These are phyloP conservation scores for Tanytarsus gracilentus DNA, from an alignment of 2,888 invertebrate genomes.

Conservation along the genomic window DNA sequence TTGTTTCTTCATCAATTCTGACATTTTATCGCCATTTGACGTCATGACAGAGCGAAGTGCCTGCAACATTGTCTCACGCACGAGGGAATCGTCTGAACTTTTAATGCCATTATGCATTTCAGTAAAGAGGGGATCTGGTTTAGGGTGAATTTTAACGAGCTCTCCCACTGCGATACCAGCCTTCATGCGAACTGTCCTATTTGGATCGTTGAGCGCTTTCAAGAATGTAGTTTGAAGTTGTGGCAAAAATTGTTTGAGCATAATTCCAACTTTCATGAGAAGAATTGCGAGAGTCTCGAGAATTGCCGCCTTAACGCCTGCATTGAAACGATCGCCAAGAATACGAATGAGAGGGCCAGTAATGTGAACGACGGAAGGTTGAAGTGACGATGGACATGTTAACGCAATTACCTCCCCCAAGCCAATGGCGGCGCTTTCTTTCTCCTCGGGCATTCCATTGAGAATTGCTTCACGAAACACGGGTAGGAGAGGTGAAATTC, in stretches of 20 bases:
- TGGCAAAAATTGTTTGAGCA: slow-evolving; percentile 95
- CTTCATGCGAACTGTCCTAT: slow-evolving; percentile 77
- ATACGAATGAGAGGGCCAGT: slow-evolving; percentile 97
- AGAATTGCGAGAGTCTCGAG: slow-evolving; percentile 86
- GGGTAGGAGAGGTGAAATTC: slow-evolving; percentile 85
- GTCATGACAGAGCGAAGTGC: slow-evolving; percentile 77
- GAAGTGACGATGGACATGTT: slow-evolving; percentile 78
- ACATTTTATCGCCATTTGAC: slow-evolving; percentile 82
- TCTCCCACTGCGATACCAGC: slow-evolving; percentile 81
- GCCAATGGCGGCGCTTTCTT: slow-evolving; percentile 90
- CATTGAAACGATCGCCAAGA: slow-evolving; percentile 88
- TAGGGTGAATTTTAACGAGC: slow-evolving; percentile 82
- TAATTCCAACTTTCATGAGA: slow-evolving; percentile 86
- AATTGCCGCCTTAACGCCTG: slow-evolving; percentile 91
- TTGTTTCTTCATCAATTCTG: slow-evolving; percentile 65
- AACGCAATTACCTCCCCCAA: slow-evolving; percentile 54
- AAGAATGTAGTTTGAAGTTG: slow-evolving; percentile 97
- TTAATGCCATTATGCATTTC: slow-evolving; percentile 84
- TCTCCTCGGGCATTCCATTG: slow-evolving; percentile 89
- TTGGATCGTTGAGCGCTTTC: slow-evolving; percentile 86
- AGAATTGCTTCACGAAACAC: slow-evolving; percentile 94
- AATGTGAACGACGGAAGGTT: slow-evolving; percentile 93
- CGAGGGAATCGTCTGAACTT: slow-evolving; percentile 70
- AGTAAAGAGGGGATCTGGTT: slow-evolving; percentile 89
- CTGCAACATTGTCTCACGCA: slow-evolving; percentile 87